Evolutionary conservation across 2,888 invertebrate genomes (phyloP), one percentile per base, ranked within the genome.

Genomic region (Lysandra coridon): DNA sequence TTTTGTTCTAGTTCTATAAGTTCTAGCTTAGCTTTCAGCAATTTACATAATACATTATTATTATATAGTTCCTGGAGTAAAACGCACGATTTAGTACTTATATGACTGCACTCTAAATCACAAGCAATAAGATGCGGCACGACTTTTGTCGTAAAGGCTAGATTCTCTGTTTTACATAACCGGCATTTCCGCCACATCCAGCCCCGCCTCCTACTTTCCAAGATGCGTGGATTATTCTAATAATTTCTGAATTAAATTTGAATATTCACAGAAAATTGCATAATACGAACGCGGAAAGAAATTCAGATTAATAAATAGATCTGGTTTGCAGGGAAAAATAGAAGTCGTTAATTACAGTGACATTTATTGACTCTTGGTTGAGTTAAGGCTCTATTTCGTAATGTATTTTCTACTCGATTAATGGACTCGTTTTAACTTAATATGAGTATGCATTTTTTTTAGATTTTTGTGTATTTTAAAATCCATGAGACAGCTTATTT

Each of bases 121-220:
- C 53, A 23, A 53, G 60, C 12, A n/a, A 64, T 40, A 40, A 37
- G 60, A 78, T 62, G 40, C 62, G 80, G 81, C 74, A 83, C 75
- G 77, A 81, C 81, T 82, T 82, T 83, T 80, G 80, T 83, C 80
- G 80, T 74, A 80, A 79, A 60, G 57, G 73, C 79, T 79, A 81
- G 73, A 64, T 69, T 69, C 69, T 69, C 81, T 79, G 74, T 80
- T 81, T 84, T 88, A 82, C 83, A 82, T 84, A 86, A 89, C 81
- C 53, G 80, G 79, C 80, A 84, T 88, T 88, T 86, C 85, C 87
- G 53, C 69, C 14, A 83, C 83, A 83, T 83, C 82, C 81, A 80
- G 82, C 80, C 80, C 82, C 81, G 81, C 81, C 81, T 81, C 81
- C 83, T 82, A 84, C 89, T 90, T 90, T 90, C 90, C 88, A 87